Evolutionary conservation across 2,888 invertebrate genomes (phyloP).

Genomic region (Hyposoter didymator): DNA sequence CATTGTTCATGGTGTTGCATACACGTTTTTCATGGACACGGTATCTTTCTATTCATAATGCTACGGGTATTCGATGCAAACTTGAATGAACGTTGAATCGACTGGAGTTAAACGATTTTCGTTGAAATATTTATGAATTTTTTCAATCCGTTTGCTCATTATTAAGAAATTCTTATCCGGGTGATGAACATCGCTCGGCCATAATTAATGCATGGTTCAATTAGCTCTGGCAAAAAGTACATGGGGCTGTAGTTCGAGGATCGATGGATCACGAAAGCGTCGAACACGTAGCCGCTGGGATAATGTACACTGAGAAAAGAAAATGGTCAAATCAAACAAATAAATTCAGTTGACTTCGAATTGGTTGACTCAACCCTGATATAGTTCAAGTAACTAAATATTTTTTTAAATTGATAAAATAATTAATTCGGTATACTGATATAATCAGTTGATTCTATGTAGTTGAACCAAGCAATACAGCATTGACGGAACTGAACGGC

Average conservation of each 20-base stretch:
- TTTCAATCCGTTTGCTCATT: background rate
- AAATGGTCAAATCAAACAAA: no score
- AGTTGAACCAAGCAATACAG: no score
- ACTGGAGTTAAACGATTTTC: no score
- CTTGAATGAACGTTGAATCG: background rate
- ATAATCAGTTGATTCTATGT: no score
- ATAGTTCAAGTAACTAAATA: no score
- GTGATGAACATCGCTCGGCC: background rate
- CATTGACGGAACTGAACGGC: no score
- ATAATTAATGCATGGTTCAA: background rate
- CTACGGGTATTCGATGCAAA: background rate
- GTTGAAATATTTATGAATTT: no score
- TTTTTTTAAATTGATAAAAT: no score
- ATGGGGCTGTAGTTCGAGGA: background rate
- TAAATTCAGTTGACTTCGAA: no score
- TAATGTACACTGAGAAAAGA: no score
- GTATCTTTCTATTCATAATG: constrained; percentile 3
- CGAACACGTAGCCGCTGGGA: background rate
- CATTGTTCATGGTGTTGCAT: constrained; percentile 63
- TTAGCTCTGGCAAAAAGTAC: background rate
- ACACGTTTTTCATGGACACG: constrained; percentile 40
- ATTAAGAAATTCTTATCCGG: constrained; percentile 13
- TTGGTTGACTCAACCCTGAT: no score
- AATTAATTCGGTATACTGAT: no score
- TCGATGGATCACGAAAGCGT: background rate